Evolutionary conservation across 2,888 invertebrate species (phyloP), one percentile per base, ranked within the genome.

Genomic region (Resseliella maxima): DNA sequence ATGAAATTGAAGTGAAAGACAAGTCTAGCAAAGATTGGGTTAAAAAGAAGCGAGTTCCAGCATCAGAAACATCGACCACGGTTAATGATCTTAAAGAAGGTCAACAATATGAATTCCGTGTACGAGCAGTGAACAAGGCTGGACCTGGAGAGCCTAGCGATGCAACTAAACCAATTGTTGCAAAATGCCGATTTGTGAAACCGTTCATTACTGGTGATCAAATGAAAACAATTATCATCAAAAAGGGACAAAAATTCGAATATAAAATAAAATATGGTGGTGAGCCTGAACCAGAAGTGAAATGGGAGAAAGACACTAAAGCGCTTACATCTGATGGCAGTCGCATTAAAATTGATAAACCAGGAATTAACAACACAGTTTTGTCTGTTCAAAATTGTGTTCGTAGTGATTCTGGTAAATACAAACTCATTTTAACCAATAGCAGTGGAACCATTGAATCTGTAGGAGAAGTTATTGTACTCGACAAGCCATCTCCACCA

Each of bases 191-290:
- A 90, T 95, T 95, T 93, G 91, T 96, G 96, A 92, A 98, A 91
- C 99, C 99, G 85, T 93, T 94, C 88, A 99, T 99, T 90, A 98
- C 99, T 91, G 95, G 98, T 87, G 97, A 98, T 88, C 98, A 98
- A 92, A 93, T 99, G 91, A 95, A 96, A 87, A 95, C 95, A 0
- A 93, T 98, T 0, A 96, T n/a, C n/a, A n/a, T n/a, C n/a, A n/a
- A n/a, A n/a, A n/a, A n/a, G n/a, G n/a, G n/a, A n/a, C n/a, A n/a
- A n/a, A n/a, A n/a, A n/a, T n/a, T n/a, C n/a, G n/a, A n/a, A n/a
- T n/a, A n/a, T n/a, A n/a, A n/a, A n/a, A n/a, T n/a, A n/a, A n/a
- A n/a, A n/a, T n/a, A n/a, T n/a, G n/a, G 96, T 90, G 99, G 99
- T 90, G 99, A 99, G 92, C 99, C 99, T n/a, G n/a, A n/a, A n/a